Evolutionary conservation across 2,888 invertebrate species (phyloP).

Genomic region (Microdon myrmicae): DNA sequence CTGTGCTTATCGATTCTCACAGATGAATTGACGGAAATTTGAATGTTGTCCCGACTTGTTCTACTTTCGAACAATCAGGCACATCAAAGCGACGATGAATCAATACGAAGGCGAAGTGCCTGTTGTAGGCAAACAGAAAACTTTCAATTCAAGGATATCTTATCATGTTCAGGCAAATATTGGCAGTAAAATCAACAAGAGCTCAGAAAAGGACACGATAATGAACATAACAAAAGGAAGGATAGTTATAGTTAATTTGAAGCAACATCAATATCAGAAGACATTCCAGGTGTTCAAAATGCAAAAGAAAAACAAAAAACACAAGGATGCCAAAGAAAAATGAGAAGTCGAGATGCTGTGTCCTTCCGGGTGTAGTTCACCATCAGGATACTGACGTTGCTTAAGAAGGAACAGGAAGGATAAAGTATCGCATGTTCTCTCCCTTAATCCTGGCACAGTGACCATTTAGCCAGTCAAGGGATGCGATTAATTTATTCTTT

Average conservation of each 20-base stretch:
- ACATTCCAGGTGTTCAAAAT: constrained; percentile 18
- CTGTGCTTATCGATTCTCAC: constrained; percentile 35
- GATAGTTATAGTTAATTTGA: too few species aligned
- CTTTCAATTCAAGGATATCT: constrained; percentile 16
- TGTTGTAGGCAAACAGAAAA: constrained; percentile 9
- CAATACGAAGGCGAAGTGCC: constrained; percentile 18
- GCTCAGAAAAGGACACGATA: constrained; percentile 21
- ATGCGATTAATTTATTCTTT: constrained; percentile 45
- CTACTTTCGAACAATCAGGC: constrained; percentile 32
- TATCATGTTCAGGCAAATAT: constrained; percentile 42
- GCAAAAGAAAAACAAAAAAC: not conserved
- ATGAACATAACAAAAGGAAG: constrained; percentile 17
- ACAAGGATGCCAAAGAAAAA: constrained; percentile 19
- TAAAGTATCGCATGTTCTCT: constrained; percentile 18
- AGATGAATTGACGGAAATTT: constrained; percentile 3
- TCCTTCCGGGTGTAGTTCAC: constrained; percentile 33
- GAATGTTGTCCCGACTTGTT: constrained; percentile 22
- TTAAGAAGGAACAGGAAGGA: constrained; percentile 3
- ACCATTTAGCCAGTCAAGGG: constrained; percentile 21
- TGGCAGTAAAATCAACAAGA: constrained; percentile 45
- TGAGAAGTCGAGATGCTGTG: constrained; percentile 29
- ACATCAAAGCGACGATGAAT: constrained; percentile 25
- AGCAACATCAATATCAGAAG: constrained; percentile 37
- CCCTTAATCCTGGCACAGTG: constrained; percentile 17
- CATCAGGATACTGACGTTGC: constrained; percentile 17